Percentiles rank a stretch among this genome's conserved stretches.
phyloP scores from a whole-genome alignment of 2,888 invertebrate species.

The Hymenopus coronatus region DNA sequence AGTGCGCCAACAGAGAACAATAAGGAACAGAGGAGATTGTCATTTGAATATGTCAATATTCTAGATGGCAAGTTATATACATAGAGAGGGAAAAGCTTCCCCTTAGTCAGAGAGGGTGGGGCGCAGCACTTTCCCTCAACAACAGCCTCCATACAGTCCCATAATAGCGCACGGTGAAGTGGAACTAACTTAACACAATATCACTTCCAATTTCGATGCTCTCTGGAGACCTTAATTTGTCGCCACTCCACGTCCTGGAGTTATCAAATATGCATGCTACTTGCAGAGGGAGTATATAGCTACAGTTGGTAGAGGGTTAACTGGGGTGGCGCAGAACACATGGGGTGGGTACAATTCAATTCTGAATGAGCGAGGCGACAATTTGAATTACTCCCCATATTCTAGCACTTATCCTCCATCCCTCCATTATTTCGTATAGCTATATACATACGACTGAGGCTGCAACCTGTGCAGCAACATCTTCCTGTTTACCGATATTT shows the following conservation, averaged over 20 bases:
- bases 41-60: conserved; percentile 35
- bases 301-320: conserved; percentile 18
- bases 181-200: conserved; percentile 32
- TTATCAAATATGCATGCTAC: conserved; percentile 35
- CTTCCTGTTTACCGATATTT: background rate
- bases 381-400: conserved; percentile 11
- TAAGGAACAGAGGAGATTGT: conserved; percentile 25
- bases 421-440: background rate
- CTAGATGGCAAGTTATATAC: conserved; percentile 25
- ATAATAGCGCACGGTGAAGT: conserved; percentile 5
- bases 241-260: conserved; percentile 25
- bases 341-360: conserved; percentile 16
- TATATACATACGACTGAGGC: background rate
- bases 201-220: conserved; percentile 33
- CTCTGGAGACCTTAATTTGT: conserved; percentile 32
- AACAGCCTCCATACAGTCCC: conserved; percentile 7
- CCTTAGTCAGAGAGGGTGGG: background rate
- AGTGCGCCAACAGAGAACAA: conserved; percentile 24
- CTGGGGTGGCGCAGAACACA: background rate
- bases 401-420: conserved; percentile 11
- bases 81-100: background rate
- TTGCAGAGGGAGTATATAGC: background rate
- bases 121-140: conserved; percentile 7
- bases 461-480: background rate
- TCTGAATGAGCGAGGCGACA: conserved; percentile 20